Evolutionary conservation across 2,113 vertebrate species (phyloP).

Genomic region (Tragelaphus scriptus): DNA sequence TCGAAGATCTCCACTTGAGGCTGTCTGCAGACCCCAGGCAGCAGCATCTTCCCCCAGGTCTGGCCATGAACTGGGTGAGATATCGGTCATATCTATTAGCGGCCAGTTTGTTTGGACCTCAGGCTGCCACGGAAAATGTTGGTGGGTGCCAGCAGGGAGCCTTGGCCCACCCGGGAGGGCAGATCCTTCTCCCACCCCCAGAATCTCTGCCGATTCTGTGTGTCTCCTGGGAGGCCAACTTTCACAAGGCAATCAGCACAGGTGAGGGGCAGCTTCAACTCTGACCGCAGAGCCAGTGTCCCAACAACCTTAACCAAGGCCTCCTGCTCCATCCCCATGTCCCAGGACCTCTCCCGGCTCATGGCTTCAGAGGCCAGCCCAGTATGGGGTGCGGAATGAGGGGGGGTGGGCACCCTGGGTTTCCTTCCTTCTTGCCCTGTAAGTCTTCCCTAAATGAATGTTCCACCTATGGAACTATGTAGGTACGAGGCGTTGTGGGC

Average conservation of each 20-base stretch:
- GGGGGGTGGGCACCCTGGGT: fast-evolving
- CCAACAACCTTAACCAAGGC: background rate
- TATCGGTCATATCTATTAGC: fast-evolving
- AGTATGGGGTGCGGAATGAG: fast-evolving
- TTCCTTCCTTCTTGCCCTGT: background rate
- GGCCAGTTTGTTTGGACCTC: background rate
- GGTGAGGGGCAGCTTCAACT: background rate
- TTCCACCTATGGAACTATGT: background rate
- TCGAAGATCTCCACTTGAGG: background rate
- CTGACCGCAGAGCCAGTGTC: background rate
- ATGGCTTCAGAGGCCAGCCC: background rate
- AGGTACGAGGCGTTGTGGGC: background rate
- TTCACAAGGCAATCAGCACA: background rate
- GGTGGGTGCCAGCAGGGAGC: background rate
- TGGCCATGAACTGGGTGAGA: background rate
- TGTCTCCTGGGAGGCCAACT: background rate
- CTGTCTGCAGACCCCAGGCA: fast-evolving
- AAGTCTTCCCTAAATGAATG: background rate
- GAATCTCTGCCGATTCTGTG: background rate
- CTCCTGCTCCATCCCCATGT: background rate
- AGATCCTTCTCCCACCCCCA: background rate
- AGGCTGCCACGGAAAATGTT: background rate
- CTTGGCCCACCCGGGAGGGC: background rate
- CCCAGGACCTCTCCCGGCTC: fast-evolving
- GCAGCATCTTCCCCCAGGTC: background rate